These are phyloP conservation scores for Eueremaeus valkanovi DNA, from an alignment of 2,888 invertebrate species.

Conservation along the genomic window DNA sequence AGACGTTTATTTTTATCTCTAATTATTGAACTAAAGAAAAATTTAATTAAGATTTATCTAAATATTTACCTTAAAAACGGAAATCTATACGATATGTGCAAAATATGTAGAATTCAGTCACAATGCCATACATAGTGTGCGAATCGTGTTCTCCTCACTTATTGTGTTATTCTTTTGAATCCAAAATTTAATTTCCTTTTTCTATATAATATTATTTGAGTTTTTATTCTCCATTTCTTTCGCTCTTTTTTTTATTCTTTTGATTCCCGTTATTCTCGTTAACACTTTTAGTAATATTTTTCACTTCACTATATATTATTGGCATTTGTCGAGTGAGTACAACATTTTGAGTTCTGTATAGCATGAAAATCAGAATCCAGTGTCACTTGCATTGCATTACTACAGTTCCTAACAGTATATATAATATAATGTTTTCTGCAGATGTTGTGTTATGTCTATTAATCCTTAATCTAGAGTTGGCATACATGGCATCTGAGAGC, in stretches of 20 bases:
- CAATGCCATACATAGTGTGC: no score
- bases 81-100: background rate
- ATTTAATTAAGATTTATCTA: no score
- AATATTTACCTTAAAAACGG: no score
- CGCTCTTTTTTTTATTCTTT: background rate
- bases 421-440: slow-evolving; percentile 11
- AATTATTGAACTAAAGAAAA: no score
- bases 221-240: background rate
- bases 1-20: no score
- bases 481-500: background rate
- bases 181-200: slow-evolving; percentile 33
- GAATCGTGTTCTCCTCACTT: background rate
- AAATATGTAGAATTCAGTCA: background rate
- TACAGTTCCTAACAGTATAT: background rate
- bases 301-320: background rate
- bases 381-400: slow-evolving; percentile 6
- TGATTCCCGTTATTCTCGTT: background rate
- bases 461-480: slow-evolving; percentile 8
- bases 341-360: background rate
- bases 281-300: slow-evolving; percentile 23
- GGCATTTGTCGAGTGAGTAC: background rate
- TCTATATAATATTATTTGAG: background rate
- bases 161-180: slow-evolving; percentile 8
- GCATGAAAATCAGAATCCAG: slow-evolving; percentile 21
- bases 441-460: slow-evolving; percentile 18